Evolutionary conservation across 2,888 invertebrate species (phyloP).

Genomic region (Mimachlamys varia): DNA sequence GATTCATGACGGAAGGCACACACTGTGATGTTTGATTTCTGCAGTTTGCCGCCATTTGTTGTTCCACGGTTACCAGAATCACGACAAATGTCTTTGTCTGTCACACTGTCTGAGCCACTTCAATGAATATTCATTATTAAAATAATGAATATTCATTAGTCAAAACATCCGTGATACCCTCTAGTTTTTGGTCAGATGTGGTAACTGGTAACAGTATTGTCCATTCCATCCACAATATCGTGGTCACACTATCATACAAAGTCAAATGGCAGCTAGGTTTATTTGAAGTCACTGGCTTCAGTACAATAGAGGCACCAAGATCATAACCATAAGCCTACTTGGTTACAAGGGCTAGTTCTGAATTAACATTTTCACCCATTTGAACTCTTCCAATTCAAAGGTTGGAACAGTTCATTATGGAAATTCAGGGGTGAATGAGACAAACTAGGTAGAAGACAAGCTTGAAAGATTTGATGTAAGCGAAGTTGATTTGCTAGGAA

Average conservation of each 20-base stretch:
- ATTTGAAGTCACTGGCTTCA: too few relatives aligned
- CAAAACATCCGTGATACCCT: background rate
- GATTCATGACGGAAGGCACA: background rate
- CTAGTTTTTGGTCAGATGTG: background rate
- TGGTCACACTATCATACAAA: too few relatives aligned
- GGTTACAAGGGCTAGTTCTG: background rate
- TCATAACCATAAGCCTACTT: background rate
- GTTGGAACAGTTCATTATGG: too few relatives aligned
- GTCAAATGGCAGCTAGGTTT: too few relatives aligned
- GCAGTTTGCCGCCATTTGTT: background rate
- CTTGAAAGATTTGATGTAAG: too few relatives aligned
- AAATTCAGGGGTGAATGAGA: too few relatives aligned
- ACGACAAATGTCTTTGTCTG: background rate
- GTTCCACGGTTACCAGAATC: background rate
- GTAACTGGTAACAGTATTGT: too few relatives aligned
- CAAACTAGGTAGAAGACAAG: too few relatives aligned
- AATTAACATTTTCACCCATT: too few relatives aligned
- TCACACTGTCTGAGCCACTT: constrained; percentile 1
- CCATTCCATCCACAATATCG: too few relatives aligned
- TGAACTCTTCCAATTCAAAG: too few relatives aligned
- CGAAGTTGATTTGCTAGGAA: too few relatives aligned
- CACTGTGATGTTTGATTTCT: background rate
- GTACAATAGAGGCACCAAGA: background rate
- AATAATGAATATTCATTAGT: constrained; percentile 12
- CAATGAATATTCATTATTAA: constrained; percentile 16